Evolutionary conservation across 30 jellyfish, hydroid and myxozoan genomes (phyloP).

Genomic region (Phacellophora camtschatica): DNA sequence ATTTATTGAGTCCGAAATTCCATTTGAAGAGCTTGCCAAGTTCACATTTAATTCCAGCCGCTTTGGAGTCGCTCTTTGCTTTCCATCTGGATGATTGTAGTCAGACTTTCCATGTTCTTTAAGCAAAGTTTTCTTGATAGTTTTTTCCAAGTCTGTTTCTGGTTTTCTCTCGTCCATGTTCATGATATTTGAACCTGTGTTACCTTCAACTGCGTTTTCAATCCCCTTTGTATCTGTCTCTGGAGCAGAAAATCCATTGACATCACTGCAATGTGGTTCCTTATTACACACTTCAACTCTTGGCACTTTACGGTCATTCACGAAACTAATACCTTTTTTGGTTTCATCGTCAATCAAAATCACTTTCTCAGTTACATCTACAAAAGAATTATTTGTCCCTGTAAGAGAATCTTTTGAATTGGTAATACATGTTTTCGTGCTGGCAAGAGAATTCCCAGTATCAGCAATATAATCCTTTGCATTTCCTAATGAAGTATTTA

Average conservation of each 20-base stretch:
- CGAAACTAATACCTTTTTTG: constrained; percentile 9
- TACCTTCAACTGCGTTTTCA: background rate
- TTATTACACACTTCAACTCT: background rate
- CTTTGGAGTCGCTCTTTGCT: too few relatives aligned
- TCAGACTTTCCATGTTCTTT: too few relatives aligned
- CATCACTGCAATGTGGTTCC: background rate
- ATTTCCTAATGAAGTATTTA: too few relatives aligned
- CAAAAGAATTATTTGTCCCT: too few relatives aligned
- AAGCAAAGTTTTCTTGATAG: background rate
- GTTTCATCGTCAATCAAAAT: background rate
- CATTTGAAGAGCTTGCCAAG: too few relatives aligned
- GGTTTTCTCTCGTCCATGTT: background rate
- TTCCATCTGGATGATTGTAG: too few relatives aligned
- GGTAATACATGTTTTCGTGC: background rate
- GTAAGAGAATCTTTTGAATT: background rate
- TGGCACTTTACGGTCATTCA: constrained; percentile 20
- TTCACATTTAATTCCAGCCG: too few relatives aligned
- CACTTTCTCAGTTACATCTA: background rate
- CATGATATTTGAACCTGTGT: background rate
- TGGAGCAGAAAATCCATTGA: constrained; percentile 13
- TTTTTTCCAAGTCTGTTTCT: background rate
- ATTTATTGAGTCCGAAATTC: too few relatives aligned
- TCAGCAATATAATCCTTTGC: background rate
- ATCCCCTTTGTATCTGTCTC: background rate
- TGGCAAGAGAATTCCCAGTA: background rate